Evolutionary conservation across 1,140 invertebrate species (phyloP), one percentile per base, ranked within the genome.

Genomic region (Diachasma alloeum): DNA sequence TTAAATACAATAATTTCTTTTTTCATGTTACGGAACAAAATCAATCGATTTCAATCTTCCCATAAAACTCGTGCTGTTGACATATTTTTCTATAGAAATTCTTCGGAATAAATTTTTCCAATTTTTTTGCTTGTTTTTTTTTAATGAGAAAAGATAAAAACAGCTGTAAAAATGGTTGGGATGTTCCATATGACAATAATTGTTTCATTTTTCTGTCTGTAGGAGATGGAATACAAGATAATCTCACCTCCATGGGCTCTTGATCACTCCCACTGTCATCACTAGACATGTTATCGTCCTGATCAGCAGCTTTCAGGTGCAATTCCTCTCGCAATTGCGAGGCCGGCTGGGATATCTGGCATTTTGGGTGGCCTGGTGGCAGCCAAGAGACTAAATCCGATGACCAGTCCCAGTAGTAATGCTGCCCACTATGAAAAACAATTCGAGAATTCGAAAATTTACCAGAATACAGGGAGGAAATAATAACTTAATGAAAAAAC

Each of bases 361-460:
- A 95, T 85, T 93, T 94, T n/a, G 97, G 97, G 90, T 99, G 97
- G 26, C 91, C 90, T 15, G 98, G 98, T 44, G 97, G 96, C 66
- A 98, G 85, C 98, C 98, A 99, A 4, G 95, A 95, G 0, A 99
- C 98, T 77, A 97, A 91, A 91, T 98, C 97, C 79, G 95, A 97
- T 70, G 94, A 92, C 82, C 94, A 93, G 86, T 98, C 96, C 98
- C 98, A 99, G 86, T 97, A 99, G 89, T 98, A 99, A 90, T 96
- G 96, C 79, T 95, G 91, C 0, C 94, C 94, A 79, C 95, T 95
- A n/a, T n/a, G 10, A 11, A 75, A 19, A 68, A 66, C n/a, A 26
- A 48, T 71, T 17, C 37, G 39, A 24, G 37, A 26, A 17, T 75
- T 74, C n/a, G 6, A 3, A 31, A 31, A n/a, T n/a, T n/a, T n/a